These are phyloP conservation scores for Troides helena DNA, from an alignment of 2,888 invertebrate genomes.

Conservation along the genomic window DNA sequence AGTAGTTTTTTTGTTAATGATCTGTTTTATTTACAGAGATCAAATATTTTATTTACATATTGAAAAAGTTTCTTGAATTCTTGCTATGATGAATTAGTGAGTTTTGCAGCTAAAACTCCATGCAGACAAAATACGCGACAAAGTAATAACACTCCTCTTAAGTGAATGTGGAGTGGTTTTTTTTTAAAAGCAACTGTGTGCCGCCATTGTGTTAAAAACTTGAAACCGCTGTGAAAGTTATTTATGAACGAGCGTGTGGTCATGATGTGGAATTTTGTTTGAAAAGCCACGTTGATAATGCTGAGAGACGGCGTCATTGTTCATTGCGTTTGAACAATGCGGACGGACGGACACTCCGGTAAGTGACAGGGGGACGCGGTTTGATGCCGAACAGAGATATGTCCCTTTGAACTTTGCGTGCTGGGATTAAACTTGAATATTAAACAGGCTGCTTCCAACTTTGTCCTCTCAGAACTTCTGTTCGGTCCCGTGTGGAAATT, in stretches of 20 bases:
- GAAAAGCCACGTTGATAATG: conserved; percentile 16
- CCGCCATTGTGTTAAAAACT: background rate
- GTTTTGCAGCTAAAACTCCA: no score
- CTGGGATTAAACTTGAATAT: conserved; percentile 21
- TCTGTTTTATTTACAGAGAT: no score
- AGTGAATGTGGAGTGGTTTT: background rate
- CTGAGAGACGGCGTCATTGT: conserved; percentile 12
- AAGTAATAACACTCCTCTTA: background rate
- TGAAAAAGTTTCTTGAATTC: no score
- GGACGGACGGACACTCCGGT: conserved; percentile 13
- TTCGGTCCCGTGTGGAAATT: background rate
- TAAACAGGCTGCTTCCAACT: conserved; percentile 1
- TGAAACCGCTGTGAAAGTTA: background rate
- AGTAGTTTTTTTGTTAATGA: no score
- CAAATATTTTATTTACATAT: no score
- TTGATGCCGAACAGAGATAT: conserved; percentile 5
- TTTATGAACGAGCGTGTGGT: conserved; percentile 5
- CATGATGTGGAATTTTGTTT: conserved; percentile 11
- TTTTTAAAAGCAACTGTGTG: background rate
- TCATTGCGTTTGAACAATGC: conserved; percentile 23
- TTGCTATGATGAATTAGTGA: no score
- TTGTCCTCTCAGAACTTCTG: background rate
- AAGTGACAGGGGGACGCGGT: conserved; percentile 6
- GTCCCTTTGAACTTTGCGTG: conserved; percentile 6
- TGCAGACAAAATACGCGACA: background rate